Base-by-base conservation (phyloP, 1,140 invertebrate species). In the Drosophila albomicans region DNA sequence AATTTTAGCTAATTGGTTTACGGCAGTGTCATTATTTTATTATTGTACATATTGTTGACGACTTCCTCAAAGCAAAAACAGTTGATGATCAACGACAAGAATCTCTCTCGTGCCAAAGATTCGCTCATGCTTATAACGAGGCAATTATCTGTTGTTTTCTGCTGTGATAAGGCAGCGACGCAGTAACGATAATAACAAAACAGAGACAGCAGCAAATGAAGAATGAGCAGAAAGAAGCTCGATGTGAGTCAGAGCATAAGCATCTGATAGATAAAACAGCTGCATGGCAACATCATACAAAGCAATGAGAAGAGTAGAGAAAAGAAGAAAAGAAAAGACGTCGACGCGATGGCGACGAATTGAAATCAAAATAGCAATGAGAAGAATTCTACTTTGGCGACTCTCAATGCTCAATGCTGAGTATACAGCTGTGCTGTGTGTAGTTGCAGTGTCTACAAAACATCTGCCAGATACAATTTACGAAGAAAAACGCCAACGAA, bases 221-320 rank as follows among this genome's bases (percentile, higher is more conserved):
- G 30, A 32, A 69, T 30, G 20, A 30, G 63, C 25, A 32, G 25
- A 54, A 48, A 20, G 25, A 54, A 48, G 13, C 56, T 16, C 11
- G 15, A 43, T 28, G 49, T 87, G 82, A 87, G 49, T 87, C 82
- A 87, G 25, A 28, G 25, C 38, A 52, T 58, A 84, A 75, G 82
- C 74, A 87, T 87, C 82, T 84, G 80, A 88, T 78, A 87, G 82
- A 87, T 87, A 87, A 88, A 84, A 71, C 82, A 88, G 82, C 82
- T 87, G 82, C 82, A 82, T 73, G 68, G 76, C 80, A 81, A 82
- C 81, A 69, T 52, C 16, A 25, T 41, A 54, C 6, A 45, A 49
- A 54, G 8, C 16, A 25, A 25, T 25, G 20, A 25, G 20, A 25
- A 25, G 20, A 57, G 6, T 20, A 38, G 7, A 28, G 8, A 59